Conservation (phyloP, 2,797 vertebrate species). For the Bucorvus abyssinicus region DNA sequence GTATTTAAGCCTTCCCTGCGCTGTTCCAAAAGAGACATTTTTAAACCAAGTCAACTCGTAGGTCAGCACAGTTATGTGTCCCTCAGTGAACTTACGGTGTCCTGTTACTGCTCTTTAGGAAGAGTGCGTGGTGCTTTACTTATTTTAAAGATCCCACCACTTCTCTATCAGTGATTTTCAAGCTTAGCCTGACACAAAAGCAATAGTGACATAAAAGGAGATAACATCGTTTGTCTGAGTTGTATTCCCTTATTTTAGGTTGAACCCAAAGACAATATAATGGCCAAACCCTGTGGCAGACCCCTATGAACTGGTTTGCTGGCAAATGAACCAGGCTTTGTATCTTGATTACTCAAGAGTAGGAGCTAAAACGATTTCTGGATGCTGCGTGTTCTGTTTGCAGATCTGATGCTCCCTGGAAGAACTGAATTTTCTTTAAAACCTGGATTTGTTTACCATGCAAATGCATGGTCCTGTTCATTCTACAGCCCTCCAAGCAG, state of each 20-base stretch:
- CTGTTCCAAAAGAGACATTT: background rate
- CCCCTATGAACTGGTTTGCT: background rate
- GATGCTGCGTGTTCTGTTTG: background rate
- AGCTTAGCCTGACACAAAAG: background rate
- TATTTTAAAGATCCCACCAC: background rate
- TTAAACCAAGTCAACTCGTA: background rate
- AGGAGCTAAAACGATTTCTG: background rate
- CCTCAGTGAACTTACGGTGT: fast-evolving
- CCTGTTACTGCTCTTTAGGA: background rate
- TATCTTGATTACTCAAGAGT: background rate
- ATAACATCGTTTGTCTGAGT: background rate
- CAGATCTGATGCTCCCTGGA: background rate
- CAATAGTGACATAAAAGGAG: background rate
- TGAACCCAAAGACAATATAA: background rate
- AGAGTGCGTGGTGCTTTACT: fast-evolving
- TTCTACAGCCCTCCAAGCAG: background rate
- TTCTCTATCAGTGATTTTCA: background rate
- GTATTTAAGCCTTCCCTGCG: background rate
- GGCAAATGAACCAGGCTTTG: background rate
- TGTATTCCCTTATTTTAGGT: background rate
- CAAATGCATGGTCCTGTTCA: background rate
- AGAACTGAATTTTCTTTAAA: background rate
- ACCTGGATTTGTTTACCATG: background rate
- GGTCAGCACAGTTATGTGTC: background rate
- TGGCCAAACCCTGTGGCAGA: background rate